Base-by-base conservation (phyloP, 2,113 vertebrate genomes). In the Lonchura striata region DNA sequence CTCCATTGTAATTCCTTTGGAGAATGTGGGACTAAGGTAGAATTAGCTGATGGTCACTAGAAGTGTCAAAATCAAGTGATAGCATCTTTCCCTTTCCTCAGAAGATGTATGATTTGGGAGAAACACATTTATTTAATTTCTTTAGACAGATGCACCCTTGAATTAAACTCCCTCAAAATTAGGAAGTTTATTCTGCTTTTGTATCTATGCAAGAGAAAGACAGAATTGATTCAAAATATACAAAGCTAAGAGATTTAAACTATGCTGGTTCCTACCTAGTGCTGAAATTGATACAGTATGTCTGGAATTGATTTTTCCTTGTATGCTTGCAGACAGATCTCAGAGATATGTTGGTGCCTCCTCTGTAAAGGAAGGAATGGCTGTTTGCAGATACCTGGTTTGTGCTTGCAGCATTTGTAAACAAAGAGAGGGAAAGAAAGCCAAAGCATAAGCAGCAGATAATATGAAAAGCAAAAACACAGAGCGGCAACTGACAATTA, bases 231-330 rank as follows among this genome's bases (percentile, higher is more conserved):
- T 72, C 64, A 71, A 86, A 88, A 88, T 23, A 44, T 64, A 59
- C 56, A 81, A 80, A 91, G 25, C 86, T 59, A 60, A 82, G 74
- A 86, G 50, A 74, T 46, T 81, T 88, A 72, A 92, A 49, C 46
- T 57, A 63, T 88, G 53, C 63, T 64, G 77, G 63, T 61, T 87
- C 65, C 76, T 92, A 66, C 41, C 11, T 39, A 69, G 50, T 61
- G 50, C 42, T 92, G 90, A 95, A 92, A 89, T 76, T 69, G 88
- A 94, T 91, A 89, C 52, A 69, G 7, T 75, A 35, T 39, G 28
- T 86, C 84, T 96, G 94, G 76, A 92, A 94, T 52, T 90, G 74
- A 86, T 96, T 95, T 95, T 95, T 85, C 53, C 33, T 77, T 79
- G 53, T 33, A 59, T 86, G 49, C 46, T 88, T 84, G 86, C 69